Base-by-base conservation (phyloP, 2,113 vertebrate genomes). In the Saccopteryx bilineata region DNA sequence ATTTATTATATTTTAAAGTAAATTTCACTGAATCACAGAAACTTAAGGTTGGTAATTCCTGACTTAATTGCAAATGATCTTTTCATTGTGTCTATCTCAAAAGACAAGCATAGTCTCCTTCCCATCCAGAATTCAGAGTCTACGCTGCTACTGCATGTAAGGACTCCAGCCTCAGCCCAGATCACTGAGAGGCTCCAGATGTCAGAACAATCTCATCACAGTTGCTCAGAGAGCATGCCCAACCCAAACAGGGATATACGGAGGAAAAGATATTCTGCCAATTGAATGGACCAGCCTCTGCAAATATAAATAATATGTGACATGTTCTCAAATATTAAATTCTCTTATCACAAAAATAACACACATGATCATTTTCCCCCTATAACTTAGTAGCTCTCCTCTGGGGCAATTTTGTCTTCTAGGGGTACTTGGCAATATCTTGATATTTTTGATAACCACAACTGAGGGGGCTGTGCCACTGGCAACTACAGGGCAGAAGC, bases 21-120 rank as follows among this genome's bases (percentile, higher is more conserved):
- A 93, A 66, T 28, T 23, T 79, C 65, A 58, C 82, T 31, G 24
- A 93, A 63, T 92, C 56, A 58, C 58, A 94, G 60, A 54, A 58
- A 83, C 48, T 58, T n/a, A 21, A 65, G 17, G n/a, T 19, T 24
- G n/a, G 83, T 84, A 68, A 56, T 21, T 7, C 28, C 19, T 7
- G 24, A 60, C 33, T 63, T 21, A 26, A 26, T 1, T 28, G 26
- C 28, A 76, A 69, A 82, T 24, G 13, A 39, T 88, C 31, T 68
- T 75, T n/a, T 31, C 61, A 66, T 26, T 17, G 4, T 54, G 31
- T n/a, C 52, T 75, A 46, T 31, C 71, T 21, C 74, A 50, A 74
- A 58, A 79, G 31, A 48, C 21, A 90, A 68, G 19, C 71, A 78
- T 11, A 69, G 39, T 65, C 17, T 68, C 80, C 48, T 93, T 76